Base-by-base conservation (phyloP, 2,888 invertebrate species). In the Epistrophella euchroma region DNA sequence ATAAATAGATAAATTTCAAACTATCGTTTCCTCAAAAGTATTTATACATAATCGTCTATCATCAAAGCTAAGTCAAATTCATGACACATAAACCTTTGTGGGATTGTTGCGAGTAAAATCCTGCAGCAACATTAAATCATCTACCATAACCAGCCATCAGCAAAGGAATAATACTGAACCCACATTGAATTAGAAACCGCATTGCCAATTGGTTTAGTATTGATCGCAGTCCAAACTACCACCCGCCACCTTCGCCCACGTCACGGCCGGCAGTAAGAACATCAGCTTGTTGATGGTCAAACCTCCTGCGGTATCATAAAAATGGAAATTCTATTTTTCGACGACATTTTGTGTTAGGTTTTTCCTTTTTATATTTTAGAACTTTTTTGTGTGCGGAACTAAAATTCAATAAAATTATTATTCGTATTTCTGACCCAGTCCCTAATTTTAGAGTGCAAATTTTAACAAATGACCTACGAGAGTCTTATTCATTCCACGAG, bases 401-500 rank as follows among this genome's bases (percentile, higher is more conserved):
- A 17, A 47, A 47, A 66, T 35, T 76, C 68, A 55, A 80, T 75
- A 72, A 80, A 85, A 73, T 72, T 47, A 73, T 72, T 47, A 45
- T 28, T 66, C 40, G 58, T 56, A 17, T 17, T 62, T 43, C 60
- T 35, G 32, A 32, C 52, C 71, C 28, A 47, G 28, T 52, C 55
- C 60, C 45, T 47, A 72, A 70, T 70, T 66, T 58, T 13, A 37
- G 15, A 40, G 71, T 70, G 70, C 45, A 85, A 60, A 68, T 74
- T 77, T 64, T 58, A 76, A 58, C 47, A 22, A 60, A 60, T 81
- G 75, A 81, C 85, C 84, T 19, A 75, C 6, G 75, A 75, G 66
- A 56, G 7, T 25, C 47, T 11, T 47, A n/a, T 45, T 32, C 40
- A 64, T 47, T 62, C 35, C 22, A 25, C 4, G 35, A 40, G n/a